A percentile compares a stretch with the other conserved stretches of the same genome.
These are phyloP conservation scores for Dipodomys ordii DNA, from an alignment of 2,113 vertebrate genomes.

Conservation along the genomic window DNA sequence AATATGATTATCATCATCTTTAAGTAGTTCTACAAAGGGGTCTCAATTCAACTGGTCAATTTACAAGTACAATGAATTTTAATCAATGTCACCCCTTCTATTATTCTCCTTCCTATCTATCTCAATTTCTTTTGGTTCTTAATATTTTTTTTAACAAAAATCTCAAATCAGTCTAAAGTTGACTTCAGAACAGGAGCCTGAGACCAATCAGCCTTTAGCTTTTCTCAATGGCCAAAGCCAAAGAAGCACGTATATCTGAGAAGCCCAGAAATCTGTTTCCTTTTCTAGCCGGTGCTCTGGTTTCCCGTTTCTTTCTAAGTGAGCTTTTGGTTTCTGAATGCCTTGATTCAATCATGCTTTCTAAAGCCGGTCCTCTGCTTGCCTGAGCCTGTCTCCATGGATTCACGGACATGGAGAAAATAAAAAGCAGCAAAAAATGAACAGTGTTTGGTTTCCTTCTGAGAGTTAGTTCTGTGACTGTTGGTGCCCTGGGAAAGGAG, in stretches of 20 bases:
- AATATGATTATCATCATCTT: no score
- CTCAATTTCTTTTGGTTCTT: not conserved
- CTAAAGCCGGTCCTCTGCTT: slow-evolving; percentile 11
- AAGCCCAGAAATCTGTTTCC: no score
- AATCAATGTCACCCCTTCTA: no score
- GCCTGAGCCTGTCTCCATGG: slow-evolving; percentile 32
- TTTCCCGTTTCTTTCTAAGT: not conserved
- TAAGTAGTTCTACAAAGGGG: no score
- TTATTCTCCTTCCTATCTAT: not conserved
- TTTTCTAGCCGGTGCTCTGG: not conserved
- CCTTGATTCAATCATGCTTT: not conserved
- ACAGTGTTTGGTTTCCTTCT: slow-evolving; percentile 4
- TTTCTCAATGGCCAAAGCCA: not conserved
- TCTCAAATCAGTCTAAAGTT: not conserved
- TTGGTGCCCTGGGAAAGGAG: slow-evolving; percentile 15
- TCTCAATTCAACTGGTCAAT: no score
- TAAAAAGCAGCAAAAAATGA: not conserved
- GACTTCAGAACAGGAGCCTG: not conserved
- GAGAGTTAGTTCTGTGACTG: not conserved
- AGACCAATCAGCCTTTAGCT: not conserved
- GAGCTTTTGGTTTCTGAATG: not conserved
- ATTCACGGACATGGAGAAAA: slow-evolving; percentile 20
- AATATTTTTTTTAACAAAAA: not conserved
- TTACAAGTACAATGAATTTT: no score
- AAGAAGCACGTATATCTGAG: no score